These are phyloP conservation scores for Diaphora mendica DNA, from an alignment of 2,888 invertebrate species.

Conservation along the genomic window DNA sequence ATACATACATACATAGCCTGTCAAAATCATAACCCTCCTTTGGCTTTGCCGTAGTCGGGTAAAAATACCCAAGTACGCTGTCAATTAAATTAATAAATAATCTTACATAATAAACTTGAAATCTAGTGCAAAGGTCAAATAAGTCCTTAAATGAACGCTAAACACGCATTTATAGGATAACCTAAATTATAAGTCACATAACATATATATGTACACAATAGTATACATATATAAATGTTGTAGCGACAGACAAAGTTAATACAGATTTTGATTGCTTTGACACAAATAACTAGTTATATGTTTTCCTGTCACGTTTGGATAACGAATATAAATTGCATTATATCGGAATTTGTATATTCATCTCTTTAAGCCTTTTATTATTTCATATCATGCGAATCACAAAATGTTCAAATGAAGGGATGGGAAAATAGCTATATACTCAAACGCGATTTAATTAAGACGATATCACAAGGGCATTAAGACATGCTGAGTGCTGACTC, in stretches of 20 bases:
- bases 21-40: no score
- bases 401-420: not conserved
- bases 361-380: not conserved
- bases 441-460: not conserved
- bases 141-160: not conserved
- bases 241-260: not conserved
- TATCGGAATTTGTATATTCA: not conserved
- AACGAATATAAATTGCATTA: slow-evolving; percentile 3
- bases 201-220: not conserved
- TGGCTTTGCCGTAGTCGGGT: no score
- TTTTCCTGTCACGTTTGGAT: slow-evolving; percentile 5
- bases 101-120: not conserved
- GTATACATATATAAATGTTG: not conserved
- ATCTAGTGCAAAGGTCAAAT: not conserved
- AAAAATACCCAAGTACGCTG: no score
- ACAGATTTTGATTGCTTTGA: slow-evolving; percentile 1
- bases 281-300: not conserved
- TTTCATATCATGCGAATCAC: not conserved
- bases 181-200: not conserved
- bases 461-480: not conserved
- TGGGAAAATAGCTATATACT: not conserved
- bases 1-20: no score
- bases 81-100: not conserved
- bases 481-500: not conserved
- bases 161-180: not conserved